phyloP scores from a whole-genome alignment of 64 coral and sea anemone genomes.

The Hydrozoanthus tunicans region DNA sequence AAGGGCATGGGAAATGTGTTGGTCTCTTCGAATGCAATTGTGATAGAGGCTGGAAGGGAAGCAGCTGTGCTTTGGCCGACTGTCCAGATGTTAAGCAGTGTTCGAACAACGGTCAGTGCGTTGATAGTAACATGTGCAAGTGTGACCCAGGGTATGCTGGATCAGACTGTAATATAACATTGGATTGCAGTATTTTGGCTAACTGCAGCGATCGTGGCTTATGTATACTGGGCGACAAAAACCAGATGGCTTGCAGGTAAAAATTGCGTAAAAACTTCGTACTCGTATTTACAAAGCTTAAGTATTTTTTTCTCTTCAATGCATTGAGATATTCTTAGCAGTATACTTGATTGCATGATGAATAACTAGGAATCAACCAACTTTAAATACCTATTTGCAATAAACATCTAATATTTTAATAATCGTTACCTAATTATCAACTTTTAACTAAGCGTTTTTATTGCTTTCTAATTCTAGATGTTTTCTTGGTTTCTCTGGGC shows the following conservation, averaged over 20 bases:
- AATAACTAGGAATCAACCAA: too few relatives aligned
- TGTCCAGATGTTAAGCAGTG: background rate
- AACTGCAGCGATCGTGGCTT: background rate
- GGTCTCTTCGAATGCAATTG: background rate
- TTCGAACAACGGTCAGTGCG: background rate
- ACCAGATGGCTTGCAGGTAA: too few relatives aligned
- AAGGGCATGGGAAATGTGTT: background rate
- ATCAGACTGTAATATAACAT: background rate
- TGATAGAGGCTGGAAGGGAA: background rate
- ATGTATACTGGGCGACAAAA: background rate
- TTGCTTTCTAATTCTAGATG: constrained; percentile 23
- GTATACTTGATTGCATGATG: too few relatives aligned
- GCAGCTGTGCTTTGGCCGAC: background rate
- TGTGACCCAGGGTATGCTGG: background rate
- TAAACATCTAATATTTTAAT: too few relatives aligned
- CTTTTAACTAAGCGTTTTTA: too few relatives aligned
- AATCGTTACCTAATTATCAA: too few relatives aligned
- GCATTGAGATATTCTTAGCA: too few relatives aligned
- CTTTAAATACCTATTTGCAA: too few relatives aligned
- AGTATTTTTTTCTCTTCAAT: too few relatives aligned
- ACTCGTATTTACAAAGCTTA: too few relatives aligned
- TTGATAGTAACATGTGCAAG: background rate
- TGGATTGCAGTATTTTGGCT: background rate
- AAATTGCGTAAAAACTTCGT: too few relatives aligned
- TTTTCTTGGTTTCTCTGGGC: constrained; percentile 43